Evolutionary conservation across 2,888 invertebrate species (phyloP), one percentile per base, ranked within the genome.

Genomic region (Mayetiola destructor): DNA sequence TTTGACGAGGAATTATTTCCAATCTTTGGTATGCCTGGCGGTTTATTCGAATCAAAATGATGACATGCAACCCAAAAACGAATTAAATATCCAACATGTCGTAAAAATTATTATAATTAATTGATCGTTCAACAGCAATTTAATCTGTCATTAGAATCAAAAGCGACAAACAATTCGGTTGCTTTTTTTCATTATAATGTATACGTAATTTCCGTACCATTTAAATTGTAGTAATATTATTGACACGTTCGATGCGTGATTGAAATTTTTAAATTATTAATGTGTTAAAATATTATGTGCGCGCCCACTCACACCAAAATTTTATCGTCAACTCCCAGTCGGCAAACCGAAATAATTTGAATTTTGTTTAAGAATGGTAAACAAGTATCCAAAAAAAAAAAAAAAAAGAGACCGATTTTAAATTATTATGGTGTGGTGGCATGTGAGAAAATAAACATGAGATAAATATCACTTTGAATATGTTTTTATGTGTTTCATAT

Each of bases 281-380:
- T 48, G 48, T 48, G 48, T 48, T 48, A n/a, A 48, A 40, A 48
- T n/a, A 48, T 27, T 48, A 48, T 27, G n/a, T n/a, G 48, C 48
- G 48, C 48, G 27, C 27, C 48, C 27, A 48, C 48, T 32, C 12
- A 32, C 32, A 32, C 32, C 32, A 32, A 12, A 9, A 32, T 12
- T 32, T n/a, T n/a, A n/a, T n/a, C n/a, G n/a, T n/a, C n/a, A n/a
- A n/a, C n/a, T n/a, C n/a, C n/a, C n/a, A n/a, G n/a, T n/a, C n/a
- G n/a, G n/a, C n/a, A n/a, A n/a, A n/a, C n/a, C n/a, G 32, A 32
- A 32, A 32, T 32, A 6, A 32, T 32, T n/a, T n/a, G n/a, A n/a
- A n/a, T n/a, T n/a, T n/a, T n/a, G n/a, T n/a, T n/a, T n/a, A n/a
- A n/a, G n/a, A n/a, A n/a, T n/a, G n/a, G n/a, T n/a, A n/a, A n/a